These are phyloP conservation scores for Spodoptera littoralis DNA, from an alignment of 2,888 invertebrate genomes.

Conservation along the genomic window DNA sequence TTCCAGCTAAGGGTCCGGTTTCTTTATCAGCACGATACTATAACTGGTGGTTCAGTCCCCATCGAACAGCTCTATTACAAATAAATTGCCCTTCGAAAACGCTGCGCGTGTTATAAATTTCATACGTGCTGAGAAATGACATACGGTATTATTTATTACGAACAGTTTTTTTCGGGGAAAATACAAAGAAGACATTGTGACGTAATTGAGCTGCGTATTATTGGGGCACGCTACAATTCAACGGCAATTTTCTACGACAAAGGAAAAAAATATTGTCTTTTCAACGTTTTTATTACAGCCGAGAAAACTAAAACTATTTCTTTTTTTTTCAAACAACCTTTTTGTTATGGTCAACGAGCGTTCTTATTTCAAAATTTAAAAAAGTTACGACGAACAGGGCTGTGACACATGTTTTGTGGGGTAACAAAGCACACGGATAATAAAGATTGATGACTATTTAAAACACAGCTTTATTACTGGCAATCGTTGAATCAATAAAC, in stretches of 20 bases:
- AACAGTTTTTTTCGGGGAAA: slow-evolving; percentile 79
- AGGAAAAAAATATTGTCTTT: slow-evolving; percentile 53
- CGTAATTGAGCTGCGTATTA: slow-evolving; percentile 85
- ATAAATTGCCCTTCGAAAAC: slow-evolving; percentile 87
- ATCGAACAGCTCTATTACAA: slow-evolving; percentile 84
- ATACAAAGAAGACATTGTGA: slow-evolving; percentile 87
- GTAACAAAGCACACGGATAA: slow-evolving; percentile 4
- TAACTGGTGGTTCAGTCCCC: slow-evolving; percentile 64
- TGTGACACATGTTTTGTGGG: slow-evolving; percentile 12
- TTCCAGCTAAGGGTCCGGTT: slow-evolving; percentile 20
- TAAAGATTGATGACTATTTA: slow-evolving; percentile 16
- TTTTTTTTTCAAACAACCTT: slow-evolving; percentile 7
- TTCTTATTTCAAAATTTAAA: slow-evolving; percentile 19
- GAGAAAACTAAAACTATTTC: slow-evolving; percentile 26
- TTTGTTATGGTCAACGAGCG: slow-evolving; percentile 4
- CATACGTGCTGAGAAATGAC: slow-evolving; percentile 89
- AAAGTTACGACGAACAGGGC: not conserved
- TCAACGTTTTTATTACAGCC: slow-evolving; percentile 32
- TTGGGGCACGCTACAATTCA: slow-evolving; percentile 76
- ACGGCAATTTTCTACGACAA: slow-evolving; percentile 66
- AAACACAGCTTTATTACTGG: slow-evolving; percentile 15
- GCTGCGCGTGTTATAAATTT: slow-evolving; percentile 87
- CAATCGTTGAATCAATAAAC: slow-evolving; percentile 47
- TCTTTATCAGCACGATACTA: slow-evolving; percentile 42
- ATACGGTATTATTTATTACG: slow-evolving; percentile 88